phyloP scores from a whole-genome alignment of 2,113 vertebrate genomes.

The Zosterops hypoxanthus region DNA sequence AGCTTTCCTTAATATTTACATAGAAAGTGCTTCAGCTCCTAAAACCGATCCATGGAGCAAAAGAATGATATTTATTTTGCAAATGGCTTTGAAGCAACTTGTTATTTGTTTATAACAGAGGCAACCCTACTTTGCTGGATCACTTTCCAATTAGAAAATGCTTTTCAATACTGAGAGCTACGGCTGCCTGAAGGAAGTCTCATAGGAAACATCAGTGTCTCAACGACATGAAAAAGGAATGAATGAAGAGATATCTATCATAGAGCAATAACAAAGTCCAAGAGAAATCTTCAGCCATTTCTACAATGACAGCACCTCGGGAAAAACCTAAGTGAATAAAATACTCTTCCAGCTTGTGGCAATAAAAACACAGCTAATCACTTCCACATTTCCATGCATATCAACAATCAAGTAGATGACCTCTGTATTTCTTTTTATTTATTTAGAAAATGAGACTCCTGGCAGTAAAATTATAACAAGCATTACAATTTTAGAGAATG shows the following conservation, averaged over 20 bases:
- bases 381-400: background rate
- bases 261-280: background rate
- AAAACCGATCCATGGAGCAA: background rate
- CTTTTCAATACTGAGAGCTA: background rate
- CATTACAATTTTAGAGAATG: background rate
- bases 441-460: background rate
- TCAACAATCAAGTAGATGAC: background rate
- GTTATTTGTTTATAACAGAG: background rate
- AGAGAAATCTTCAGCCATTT: background rate
- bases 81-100: background rate
- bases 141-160: background rate
- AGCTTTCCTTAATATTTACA: background rate
- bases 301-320: background rate
- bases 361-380: background rate
- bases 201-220: background rate
- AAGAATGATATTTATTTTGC: background rate
- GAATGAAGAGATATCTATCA: background rate
- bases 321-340: background rate
- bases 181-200: background rate
- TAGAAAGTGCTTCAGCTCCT: background rate
- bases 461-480: background rate
- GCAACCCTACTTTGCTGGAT: background rate
- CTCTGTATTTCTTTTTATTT: background rate
- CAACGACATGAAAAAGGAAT: background rate
- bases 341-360: background rate